Percentiles rank a stretch among this genome's conserved stretches.
Evolutionary conservation across 2,888 invertebrate genomes (phyloP).

Genomic region (Athrips mouffetella): DNA sequence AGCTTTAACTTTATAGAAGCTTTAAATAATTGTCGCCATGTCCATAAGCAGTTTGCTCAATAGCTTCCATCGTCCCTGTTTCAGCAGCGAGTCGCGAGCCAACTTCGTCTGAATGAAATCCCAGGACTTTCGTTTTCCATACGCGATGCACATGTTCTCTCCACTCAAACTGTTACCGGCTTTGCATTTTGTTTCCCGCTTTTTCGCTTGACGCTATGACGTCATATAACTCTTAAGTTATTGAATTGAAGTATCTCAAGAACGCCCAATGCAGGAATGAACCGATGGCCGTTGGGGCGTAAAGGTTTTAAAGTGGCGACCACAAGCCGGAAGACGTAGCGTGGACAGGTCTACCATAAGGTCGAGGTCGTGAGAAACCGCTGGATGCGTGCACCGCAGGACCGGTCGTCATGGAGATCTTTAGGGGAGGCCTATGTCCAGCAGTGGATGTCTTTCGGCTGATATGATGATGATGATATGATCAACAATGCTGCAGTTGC

Average conservation of each 20-base stretch:
- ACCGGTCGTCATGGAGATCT: too few species aligned
- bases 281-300: not conserved
- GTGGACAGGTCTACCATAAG: too few species aligned
- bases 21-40: slow-evolving; percentile 11
- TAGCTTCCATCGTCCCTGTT: slow-evolving; percentile 37
- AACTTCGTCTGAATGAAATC: slow-evolving; percentile 75
- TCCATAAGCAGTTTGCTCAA: slow-evolving; percentile 22
- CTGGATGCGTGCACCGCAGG: too few species aligned
- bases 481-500: too few species aligned
- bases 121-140: slow-evolving; percentile 77
- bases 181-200: slow-evolving; percentile 73
- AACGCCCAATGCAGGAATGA: too few species aligned
- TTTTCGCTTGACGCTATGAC: slow-evolving; percentile 59
- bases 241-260: too few species aligned
- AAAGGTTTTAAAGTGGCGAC: too few species aligned
- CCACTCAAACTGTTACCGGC: slow-evolving; percentile 56
- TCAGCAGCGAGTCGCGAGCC: slow-evolving; percentile 52
- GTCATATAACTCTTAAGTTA: slow-evolving; percentile 55
- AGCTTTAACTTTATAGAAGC: not conserved
- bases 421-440: not conserved
- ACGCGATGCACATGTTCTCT: slow-evolving; percentile 63
- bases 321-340: too few species aligned
- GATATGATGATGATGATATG: too few species aligned
- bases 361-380: too few species aligned
- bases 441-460: too few species aligned